Conservation (phyloP, 2,797 vertebrate species). For the Balearica regulorum region DNA sequence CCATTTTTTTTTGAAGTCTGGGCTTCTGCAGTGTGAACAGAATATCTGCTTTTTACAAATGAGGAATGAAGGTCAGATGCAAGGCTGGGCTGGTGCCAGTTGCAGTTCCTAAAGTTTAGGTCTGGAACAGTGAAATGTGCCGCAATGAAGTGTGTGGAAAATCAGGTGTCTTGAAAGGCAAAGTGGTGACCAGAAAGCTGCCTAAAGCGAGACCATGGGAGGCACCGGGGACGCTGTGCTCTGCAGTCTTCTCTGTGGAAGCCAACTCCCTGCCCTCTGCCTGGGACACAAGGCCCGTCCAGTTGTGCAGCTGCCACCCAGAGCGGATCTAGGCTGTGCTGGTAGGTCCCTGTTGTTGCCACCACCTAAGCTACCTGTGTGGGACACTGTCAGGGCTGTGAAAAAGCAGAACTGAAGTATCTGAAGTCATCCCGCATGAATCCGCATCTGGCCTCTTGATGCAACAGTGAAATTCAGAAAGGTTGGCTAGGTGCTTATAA, state of each 20-base stretch:
- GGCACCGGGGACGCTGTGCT: fast-evolving
- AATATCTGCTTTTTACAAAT: neutral
- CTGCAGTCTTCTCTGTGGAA: neutral
- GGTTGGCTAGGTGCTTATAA: neutral
- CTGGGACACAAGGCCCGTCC: neutral
- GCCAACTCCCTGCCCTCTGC: neutral
- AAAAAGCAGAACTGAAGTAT: neutral
- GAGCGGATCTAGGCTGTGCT: neutral
- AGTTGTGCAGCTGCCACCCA: neutral
- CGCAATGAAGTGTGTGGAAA: neutral
- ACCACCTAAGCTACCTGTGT: neutral
- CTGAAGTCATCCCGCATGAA: neutral
- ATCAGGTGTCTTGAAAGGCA: neutral
- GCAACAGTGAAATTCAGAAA: neutral
- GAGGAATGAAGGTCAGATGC: neutral
- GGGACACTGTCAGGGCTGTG: neutral
- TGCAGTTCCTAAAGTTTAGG: neutral
- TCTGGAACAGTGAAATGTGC: neutral
- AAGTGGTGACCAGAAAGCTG: neutral
- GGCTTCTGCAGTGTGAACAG: neutral
- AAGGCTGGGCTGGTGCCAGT: neutral
- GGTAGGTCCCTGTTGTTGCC: neutral
- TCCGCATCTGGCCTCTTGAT: neutral
- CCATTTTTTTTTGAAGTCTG: neutral
- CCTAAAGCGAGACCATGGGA: neutral